Percentiles rank a stretch among this genome's conserved stretches.
Evolutionary conservation across 2,113 vertebrate genomes (phyloP).

Genomic region (Ginglymostoma cirratum): DNA sequence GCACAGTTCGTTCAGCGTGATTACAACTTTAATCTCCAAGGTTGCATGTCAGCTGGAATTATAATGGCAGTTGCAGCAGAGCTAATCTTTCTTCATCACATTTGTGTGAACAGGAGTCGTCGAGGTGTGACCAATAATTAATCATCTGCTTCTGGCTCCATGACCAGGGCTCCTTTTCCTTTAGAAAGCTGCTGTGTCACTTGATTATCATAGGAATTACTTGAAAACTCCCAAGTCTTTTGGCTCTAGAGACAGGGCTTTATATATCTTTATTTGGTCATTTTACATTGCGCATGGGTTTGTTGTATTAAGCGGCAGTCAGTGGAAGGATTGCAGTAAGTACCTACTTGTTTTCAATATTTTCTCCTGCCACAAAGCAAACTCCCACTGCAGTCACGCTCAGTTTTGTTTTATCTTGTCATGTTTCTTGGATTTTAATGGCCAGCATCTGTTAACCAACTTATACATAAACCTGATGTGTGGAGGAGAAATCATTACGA

Average conservation of each 20-base stretch:
- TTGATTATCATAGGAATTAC: slow-evolving; percentile 42
- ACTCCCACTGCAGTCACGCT: not conserved
- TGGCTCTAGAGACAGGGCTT: too few relatives aligned
- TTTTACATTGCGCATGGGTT: too few relatives aligned
- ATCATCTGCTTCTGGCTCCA: slow-evolving; percentile 54
- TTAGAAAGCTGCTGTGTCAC: slow-evolving; percentile 53
- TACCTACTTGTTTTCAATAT: not conserved
- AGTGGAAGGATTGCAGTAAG: not conserved
- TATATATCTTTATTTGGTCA: not conserved
- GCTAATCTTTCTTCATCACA: slow-evolving; percentile 74
- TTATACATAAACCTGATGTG: too few relatives aligned
- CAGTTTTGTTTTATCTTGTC: not conserved
- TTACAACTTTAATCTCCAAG: slow-evolving; percentile 49
- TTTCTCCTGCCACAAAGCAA: not conserved
- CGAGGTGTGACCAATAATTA: slow-evolving; percentile 63
- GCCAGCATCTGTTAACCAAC: not conserved
- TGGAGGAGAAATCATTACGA: not conserved
- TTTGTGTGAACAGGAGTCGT: slow-evolving; percentile 60
- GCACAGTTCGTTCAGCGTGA: slow-evolving; percentile 52
- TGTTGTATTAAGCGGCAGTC: too few relatives aligned
- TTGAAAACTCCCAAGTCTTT: slow-evolving; percentile 1
- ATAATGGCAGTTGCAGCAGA: slow-evolving; percentile 51
- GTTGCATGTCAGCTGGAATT: slow-evolving; percentile 58
- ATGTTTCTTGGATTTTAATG: slow-evolving; percentile 16
- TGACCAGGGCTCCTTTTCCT: slow-evolving; percentile 55